Evolutionary conservation across 2,113 vertebrate genomes (phyloP), one percentile per base, ranked within the genome.

Genomic region (Chloroceryle aenea): DNA sequence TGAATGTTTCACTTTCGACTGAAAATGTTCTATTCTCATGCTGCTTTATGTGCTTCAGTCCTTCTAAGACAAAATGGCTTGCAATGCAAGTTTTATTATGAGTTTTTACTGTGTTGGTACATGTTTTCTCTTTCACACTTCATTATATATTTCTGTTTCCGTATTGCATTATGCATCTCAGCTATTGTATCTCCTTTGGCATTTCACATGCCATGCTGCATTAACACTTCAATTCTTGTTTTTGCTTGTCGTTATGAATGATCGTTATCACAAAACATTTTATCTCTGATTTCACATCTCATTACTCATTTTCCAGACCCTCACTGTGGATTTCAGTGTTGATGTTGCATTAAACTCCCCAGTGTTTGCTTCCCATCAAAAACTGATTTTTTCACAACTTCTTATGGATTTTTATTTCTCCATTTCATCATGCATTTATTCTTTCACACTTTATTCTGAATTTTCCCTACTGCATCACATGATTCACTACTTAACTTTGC

Each of bases 211-310:
- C 26, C 58, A 58, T 34, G 30, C 43, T 66, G 53, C 62, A 62
- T 90, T 94, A 91, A 21, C 72, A 85, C 85, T 91, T 87, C 1
- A 9, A 1, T 64, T 89, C 52, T 74, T 91, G 34, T 2, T 89
- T 91, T 91, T 38, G 26, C 36, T 80, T 92, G 75, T 85, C 82
- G 53, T 90, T 73, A 50, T 85, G 67, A 90, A 80, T 95, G 75
- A 88, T 69, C 7, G 4, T 86, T 88, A 69, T 34, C 67, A 58
- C 40, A 85, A 83, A 90, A 83, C 0, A 93, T 83, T 91, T 80
- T 73, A 72, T 53, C 94, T 92, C 67, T 87, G 91, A 76, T 93
- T 93, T 94, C 88, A 94, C 55, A 42, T 92, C 79, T 85, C 82
- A 68, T 88, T 83, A 90, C n/a, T 85, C 43, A 34, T 85, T 83